These are phyloP conservation scores for Paratilapia polleni DNA, from an alignment of 2,113 vertebrate genomes.

Conservation along the genomic window DNA sequence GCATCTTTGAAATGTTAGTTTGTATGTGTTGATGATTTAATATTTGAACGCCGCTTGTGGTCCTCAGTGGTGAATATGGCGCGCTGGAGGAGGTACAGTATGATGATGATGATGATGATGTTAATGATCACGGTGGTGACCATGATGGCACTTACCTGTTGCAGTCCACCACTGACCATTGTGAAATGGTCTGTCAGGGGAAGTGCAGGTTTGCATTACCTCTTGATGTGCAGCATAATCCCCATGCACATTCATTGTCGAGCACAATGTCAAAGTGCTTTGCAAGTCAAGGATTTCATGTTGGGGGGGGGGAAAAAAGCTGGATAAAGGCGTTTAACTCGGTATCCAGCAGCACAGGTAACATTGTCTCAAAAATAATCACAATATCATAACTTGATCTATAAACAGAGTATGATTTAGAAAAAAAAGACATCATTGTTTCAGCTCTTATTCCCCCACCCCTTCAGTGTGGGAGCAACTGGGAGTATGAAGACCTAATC, in stretches of 20 bases:
- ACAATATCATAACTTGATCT: not conserved
- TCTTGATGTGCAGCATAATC: not conserved
- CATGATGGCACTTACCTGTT: conserved; percentile 38
- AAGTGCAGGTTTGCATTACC: not conserved
- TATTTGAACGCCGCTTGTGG: not conserved
- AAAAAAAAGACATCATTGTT: conserved; percentile 9
- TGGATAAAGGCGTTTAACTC: not conserved
- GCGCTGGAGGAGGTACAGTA: not conserved
- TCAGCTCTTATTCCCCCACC: not conserved
- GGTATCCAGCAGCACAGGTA: not conserved
- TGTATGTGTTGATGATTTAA: not conserved
- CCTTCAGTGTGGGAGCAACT: not conserved
- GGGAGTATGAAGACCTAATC: conserved; percentile 24
- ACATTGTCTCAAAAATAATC: not conserved
- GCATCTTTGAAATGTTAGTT: not conserved
- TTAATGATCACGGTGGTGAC: not conserved
- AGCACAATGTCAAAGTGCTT: not conserved
- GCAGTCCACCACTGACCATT: not conserved
- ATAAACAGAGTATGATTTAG: not conserved
- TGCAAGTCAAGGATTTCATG: not conserved
- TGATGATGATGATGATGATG: not conserved
- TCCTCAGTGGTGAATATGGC: fast-evolving
- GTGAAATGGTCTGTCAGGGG: not conserved
- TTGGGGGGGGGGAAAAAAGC: not conserved
- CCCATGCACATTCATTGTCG: not conserved